Conservation (phyloP, 2,797 vertebrate genomes). For the Steatocranus sp. region DNA sequence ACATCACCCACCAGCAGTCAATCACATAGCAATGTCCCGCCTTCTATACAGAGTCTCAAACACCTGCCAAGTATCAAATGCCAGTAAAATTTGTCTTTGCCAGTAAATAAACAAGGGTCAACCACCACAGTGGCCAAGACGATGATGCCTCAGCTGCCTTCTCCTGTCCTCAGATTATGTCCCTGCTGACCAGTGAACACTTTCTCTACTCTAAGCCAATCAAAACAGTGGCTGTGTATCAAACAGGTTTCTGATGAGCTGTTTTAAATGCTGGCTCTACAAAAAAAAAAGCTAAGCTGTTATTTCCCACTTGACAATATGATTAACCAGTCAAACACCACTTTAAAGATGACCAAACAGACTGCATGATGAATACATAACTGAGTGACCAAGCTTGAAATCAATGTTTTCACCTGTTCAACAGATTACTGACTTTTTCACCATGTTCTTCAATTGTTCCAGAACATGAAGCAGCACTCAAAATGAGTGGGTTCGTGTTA, state of each 20-base stretch:
- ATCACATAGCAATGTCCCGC: slow-evolving; percentile 45
- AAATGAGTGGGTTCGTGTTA: background rate
- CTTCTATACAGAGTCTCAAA: slow-evolving; percentile 40
- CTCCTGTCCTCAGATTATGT: slow-evolving; percentile 37
- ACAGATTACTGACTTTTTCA: background rate
- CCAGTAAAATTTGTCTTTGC: slow-evolving; percentile 40
- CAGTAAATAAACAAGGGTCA: slow-evolving; percentile 60
- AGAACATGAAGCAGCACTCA: slow-evolving; percentile 1
- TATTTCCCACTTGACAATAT: background rate
- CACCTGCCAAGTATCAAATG: slow-evolving; percentile 62
- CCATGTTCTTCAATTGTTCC: background rate
- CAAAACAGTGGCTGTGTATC: slow-evolving; percentile 16
- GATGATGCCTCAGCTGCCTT: slow-evolving; percentile 54
- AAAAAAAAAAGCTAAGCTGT: background rate
- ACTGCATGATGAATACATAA: background rate
- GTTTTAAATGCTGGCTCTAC: background rate
- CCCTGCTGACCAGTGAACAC: slow-evolving; percentile 12
- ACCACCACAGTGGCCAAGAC: slow-evolving; percentile 29
- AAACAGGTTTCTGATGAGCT: background rate
- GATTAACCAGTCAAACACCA: background rate
- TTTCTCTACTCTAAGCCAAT: slow-evolving; percentile 14
- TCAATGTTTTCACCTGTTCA: background rate
- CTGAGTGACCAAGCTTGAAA: background rate
- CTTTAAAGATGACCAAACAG: background rate
- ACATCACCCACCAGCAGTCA: slow-evolving; percentile 56